Base-by-base conservation (phyloP, 2,888 invertebrate genomes). In the Euzetes globulus region DNA sequence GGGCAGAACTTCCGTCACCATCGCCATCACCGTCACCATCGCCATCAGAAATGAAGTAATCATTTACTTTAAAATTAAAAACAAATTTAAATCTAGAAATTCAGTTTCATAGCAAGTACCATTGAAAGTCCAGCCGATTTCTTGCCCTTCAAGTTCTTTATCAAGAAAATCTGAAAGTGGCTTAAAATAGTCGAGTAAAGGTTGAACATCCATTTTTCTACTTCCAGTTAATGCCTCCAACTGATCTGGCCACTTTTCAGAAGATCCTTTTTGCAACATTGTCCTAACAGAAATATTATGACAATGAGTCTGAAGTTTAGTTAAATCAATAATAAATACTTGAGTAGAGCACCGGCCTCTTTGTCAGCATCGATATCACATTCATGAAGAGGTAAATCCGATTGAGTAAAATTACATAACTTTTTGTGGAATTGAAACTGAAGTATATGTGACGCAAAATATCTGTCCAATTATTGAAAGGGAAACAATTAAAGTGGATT, bases 381-480 rank as follows among this genome's bases (percentile, higher is more conserved):
- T 81, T 90, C 91, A 84, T 95, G 92, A 55, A 96, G 85, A 0
- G 92, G 88, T 13, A 55, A 29, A n/a, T 37, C n/a, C 15, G 19
- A 25, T 29, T 90, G 90, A 0, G 94, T 90, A 0, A 89, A 88
- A 75, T 87, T 82, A 81, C 95, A 96, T 78, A 95, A 84, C 0
- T 92, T 87, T 41, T 91, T 87, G 84, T 93, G 91, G 73, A 96
- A 88, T 84, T 95, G 94, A 86, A 95, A 96, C 85, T 96, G 95
- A 25, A 96, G 87, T 13, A 96, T 87, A 9, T 91, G 91, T 80
- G 91, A 91, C 78, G 95, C 91, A 85, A 94, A 96, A 84, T 95
- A 95, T 85, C 95, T 75, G 60, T n/a, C n/a, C 2, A 50, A 19
- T 19, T 11, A 50, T 7, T 9, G 17, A 41, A 41, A 5, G n/a